These are phyloP conservation scores for Drosophila hydei DNA, from an alignment of 1,140 invertebrate species.

Conservation along the genomic window DNA sequence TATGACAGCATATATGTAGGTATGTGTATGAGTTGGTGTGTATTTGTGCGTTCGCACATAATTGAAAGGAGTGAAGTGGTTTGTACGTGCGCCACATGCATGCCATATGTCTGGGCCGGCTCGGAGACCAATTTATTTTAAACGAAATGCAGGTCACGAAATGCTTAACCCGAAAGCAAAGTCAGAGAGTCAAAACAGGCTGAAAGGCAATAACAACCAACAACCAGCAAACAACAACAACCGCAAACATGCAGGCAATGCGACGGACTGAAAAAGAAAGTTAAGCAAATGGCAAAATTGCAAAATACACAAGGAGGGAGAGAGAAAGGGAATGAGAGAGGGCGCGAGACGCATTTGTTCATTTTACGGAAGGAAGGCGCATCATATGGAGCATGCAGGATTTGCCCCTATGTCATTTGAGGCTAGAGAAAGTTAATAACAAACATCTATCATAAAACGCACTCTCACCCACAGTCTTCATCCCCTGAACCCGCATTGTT, in stretches of 20 bases:
- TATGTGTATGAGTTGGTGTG: constrained; percentile 15
- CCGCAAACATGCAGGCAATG: constrained; percentile 42
- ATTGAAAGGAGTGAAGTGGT: constrained; percentile 79
- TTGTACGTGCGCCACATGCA: constrained; percentile 80
- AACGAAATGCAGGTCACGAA: constrained; percentile 81
- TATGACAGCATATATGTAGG: constrained; percentile 9
- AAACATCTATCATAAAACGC: constrained; percentile 2
- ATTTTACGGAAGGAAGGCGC: background rate
- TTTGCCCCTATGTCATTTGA: constrained; percentile 30
- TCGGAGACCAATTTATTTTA: constrained; percentile 72
- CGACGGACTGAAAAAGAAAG: constrained; percentile 57
- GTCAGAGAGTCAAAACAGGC: constrained; percentile 34
- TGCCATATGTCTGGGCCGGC: constrained; percentile 64
- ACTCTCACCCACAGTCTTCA: constrained; percentile 3
- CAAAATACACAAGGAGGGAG: constrained; percentile 4
- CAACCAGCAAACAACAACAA: constrained; percentile 21
- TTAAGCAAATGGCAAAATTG: constrained; percentile 36
- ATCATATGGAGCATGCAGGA: constrained; percentile 28
- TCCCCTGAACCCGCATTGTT: constrained; percentile 37
- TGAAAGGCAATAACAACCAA: constrained; percentile 24
- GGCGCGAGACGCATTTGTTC: background rate
- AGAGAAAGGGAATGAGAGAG: background rate
- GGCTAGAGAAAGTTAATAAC: constrained; percentile 1
- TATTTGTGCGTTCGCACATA: constrained; percentile 68
- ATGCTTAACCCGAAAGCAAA: constrained; percentile 70